A percentile compares a stretch with the other conserved stretches of the same genome.
Evolutionary conservation across 2,797 vertebrate genomes (phyloP).

Genomic region (Florisuga fusca): DNA sequence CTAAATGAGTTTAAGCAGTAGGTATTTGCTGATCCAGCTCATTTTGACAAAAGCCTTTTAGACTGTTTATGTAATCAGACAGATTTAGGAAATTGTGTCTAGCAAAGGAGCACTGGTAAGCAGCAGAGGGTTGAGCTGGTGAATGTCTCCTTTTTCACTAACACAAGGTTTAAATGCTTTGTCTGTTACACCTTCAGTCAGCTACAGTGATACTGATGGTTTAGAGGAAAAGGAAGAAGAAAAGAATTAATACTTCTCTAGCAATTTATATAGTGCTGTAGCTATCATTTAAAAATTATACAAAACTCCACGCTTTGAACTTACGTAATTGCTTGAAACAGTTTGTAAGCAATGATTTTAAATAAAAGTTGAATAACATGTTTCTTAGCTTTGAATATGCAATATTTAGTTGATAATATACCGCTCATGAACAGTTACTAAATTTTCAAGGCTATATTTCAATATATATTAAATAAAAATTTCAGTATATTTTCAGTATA

Average conservation of each 20-base stretch:
- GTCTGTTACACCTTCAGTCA: not conserved
- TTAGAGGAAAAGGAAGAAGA: not conserved
- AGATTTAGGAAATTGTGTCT: not conserved
- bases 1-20: constrained; percentile 18
- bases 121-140: not conserved
- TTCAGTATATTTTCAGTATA: not conserved
- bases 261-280: not conserved
- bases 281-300: not conserved
- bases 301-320: not conserved
- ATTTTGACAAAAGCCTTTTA: constrained; percentile 29
- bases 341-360: not conserved
- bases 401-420: not conserved
- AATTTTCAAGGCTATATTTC: not conserved
- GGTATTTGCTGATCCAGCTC: constrained; percentile 39
- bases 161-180: not conserved
- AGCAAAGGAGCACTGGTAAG: not conserved
- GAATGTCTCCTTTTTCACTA: not conserved
- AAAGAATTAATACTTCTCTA: not conserved
- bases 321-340: not conserved
- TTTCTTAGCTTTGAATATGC: not conserved
- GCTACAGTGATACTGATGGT: not conserved
- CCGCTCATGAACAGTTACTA: not conserved
- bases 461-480: not conserved
- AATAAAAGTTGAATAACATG: not conserved
- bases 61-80: not conserved